Conservation (phyloP, 2,113 vertebrate genomes). For the Craseonycteris thonglongyai region DNA sequence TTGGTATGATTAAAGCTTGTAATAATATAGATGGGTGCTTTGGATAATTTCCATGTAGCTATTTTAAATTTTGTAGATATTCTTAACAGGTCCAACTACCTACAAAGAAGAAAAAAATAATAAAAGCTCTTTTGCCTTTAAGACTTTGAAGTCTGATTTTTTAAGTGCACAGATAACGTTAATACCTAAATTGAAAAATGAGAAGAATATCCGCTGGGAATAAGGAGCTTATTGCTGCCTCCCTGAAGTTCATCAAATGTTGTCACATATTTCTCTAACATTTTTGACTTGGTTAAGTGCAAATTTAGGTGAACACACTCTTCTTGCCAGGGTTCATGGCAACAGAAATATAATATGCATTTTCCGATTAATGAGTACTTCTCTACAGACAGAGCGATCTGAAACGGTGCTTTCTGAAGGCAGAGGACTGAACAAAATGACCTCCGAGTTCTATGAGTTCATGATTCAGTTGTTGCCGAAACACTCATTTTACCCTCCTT, state of each 20-base stretch:
- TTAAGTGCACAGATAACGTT: conserved; percentile 70
- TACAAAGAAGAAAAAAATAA: neutral
- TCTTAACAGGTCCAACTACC: conserved; percentile 50
- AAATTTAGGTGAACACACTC: conserved; percentile 72
- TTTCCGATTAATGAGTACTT: conserved; percentile 34
- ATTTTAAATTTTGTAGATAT: conserved; percentile 45
- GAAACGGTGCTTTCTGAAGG: neutral
- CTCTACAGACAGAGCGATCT: neutral
- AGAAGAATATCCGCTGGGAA: conserved; percentile 69
- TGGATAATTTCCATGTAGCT: neutral
- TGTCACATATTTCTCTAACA: conserved; percentile 75
- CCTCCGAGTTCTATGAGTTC: neutral
- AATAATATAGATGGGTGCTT: neutral
- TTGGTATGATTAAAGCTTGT: conserved; percentile 24
- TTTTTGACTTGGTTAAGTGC: conserved; percentile 76
- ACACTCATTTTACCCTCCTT: neutral
- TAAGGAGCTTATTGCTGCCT: conserved; percentile 63
- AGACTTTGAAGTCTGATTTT: conserved; percentile 65
- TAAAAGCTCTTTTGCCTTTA: conserved; percentile 63
- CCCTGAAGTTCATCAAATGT: conserved; percentile 73
- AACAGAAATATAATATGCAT: conserved; percentile 57
- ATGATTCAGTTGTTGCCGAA: neutral
- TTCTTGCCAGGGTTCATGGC: conserved; percentile 64
- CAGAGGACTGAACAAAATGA: neutral
- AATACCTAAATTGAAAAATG: conserved; percentile 77